Evolutionary conservation across 1,140 invertebrate species (phyloP).

Genomic region (Diabrotica undecimpunctata): DNA sequence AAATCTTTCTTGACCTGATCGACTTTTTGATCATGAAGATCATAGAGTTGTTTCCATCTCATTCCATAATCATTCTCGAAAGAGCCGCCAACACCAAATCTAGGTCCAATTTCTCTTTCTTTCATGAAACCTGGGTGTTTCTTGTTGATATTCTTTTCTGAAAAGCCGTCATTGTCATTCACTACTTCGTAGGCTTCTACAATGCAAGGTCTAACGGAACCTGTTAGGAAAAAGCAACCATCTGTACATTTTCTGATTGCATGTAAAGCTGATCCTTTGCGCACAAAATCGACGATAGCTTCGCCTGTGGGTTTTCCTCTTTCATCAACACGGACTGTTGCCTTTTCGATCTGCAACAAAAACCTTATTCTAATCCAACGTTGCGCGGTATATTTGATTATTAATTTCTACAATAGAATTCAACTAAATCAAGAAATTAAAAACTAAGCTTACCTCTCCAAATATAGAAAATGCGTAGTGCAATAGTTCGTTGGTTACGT

Average conservation of each 20-base stretch:
- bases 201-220: constrained; percentile 82
- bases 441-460: constrained; percentile 65
- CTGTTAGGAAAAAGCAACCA: constrained; percentile 90
- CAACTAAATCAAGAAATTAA: no score
- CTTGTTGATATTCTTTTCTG: constrained; percentile 85
- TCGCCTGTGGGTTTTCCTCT: constrained; percentile 91
- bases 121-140: constrained; percentile 80
- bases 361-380: neutral
- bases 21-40: constrained; percentile 87
- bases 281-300: constrained; percentile 92
- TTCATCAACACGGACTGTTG: constrained; percentile 93
- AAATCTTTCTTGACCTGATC: constrained; percentile 89
- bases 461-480: constrained; percentile 91
- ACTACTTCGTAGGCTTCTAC: constrained; percentile 85
- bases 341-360: constrained; percentile 72
- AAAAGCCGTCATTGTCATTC: constrained; percentile 91
- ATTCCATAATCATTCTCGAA: constrained; percentile 96
- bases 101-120: constrained; percentile 78
- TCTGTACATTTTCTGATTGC: constrained; percentile 90
- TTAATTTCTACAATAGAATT: no score
- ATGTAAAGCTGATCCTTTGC: constrained; percentile 82
- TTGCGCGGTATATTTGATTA: no score
- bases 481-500: constrained; percentile 93
- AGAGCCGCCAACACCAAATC: constrained; percentile 82
- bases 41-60: constrained; percentile 93